Conservation (phyloP, 1,140 invertebrate species). For the Pseudobourletiella spinata region DNA sequence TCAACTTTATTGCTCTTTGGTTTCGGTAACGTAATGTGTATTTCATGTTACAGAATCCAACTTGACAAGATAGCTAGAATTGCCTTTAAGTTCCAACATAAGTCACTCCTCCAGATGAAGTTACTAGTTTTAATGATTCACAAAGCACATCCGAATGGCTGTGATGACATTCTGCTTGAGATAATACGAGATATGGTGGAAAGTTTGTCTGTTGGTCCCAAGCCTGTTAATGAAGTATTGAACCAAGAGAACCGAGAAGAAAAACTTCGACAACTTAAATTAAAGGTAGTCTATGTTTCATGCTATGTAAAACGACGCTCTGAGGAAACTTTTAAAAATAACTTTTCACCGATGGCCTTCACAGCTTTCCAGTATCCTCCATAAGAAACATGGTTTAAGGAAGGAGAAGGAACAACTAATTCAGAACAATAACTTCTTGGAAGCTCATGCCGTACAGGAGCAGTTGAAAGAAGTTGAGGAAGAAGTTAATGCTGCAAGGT, state of each 20-base stretch:
- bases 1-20: background rate
- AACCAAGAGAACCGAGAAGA: background rate
- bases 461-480: background rate
- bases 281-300: background rate
- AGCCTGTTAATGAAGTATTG: background rate
- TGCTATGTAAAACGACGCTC: background rate
- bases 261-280: background rate
- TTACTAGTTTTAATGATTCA: background rate
- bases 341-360: no score
- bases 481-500: background rate
- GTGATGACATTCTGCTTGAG: conserved; percentile 5
- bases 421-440: background rate
- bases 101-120: background rate
- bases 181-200: conserved; percentile 1
- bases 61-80: background rate
- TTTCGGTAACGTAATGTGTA: no score
- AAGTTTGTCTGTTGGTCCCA: background rate
- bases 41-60: background rate
- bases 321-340: no score
- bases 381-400: background rate
- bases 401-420: background rate
- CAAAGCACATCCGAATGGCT: conserved; percentile 2
- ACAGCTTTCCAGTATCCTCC: background rate
- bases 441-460: background rate
- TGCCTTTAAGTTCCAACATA: background rate